Conservation (phyloP, 2,797 vertebrate genomes). For the Pelodytes ibericus region DNA sequence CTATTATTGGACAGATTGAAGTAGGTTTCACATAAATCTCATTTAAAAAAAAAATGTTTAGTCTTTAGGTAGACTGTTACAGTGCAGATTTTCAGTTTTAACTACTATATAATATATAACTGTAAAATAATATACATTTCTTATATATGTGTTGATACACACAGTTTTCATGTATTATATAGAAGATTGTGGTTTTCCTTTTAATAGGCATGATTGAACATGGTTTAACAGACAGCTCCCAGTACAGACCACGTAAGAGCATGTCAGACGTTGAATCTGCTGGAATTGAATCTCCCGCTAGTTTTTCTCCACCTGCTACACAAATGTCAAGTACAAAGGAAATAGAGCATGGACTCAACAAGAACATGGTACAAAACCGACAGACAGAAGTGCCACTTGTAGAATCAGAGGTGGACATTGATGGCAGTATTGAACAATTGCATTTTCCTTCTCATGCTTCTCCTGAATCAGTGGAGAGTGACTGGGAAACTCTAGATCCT, state of each 20-base stretch:
- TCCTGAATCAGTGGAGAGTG: constrained; percentile 88
- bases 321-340: constrained; percentile 61
- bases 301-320: constrained; percentile 72
- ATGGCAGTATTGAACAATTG: constrained; percentile 66
- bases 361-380: constrained; percentile 50
- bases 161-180: too few species aligned
- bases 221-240: constrained; percentile 90
- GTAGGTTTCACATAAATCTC: too few species aligned
- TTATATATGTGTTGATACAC: too few species aligned
- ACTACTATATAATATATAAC: too few species aligned
- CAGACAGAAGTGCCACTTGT: constrained; percentile 54
- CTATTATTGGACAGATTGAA: too few species aligned
- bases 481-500: constrained; percentile 96
- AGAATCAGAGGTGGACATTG: constrained; percentile 55
- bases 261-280: constrained; percentile 74
- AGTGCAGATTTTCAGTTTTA: too few species aligned
- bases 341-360: constrained; percentile 36
- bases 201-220: constrained; percentile 90
- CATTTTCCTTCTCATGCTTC: constrained; percentile 78
- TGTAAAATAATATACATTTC: too few species aligned
- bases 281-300: constrained; percentile 65
- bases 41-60: too few species aligned
- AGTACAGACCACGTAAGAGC: constrained; percentile 87
- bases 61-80: too few species aligned
- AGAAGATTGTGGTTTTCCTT: neutral